These are phyloP conservation scores for Coilia nasus DNA, from an alignment of 2,797 vertebrate genomes.

Conservation along the genomic window DNA sequence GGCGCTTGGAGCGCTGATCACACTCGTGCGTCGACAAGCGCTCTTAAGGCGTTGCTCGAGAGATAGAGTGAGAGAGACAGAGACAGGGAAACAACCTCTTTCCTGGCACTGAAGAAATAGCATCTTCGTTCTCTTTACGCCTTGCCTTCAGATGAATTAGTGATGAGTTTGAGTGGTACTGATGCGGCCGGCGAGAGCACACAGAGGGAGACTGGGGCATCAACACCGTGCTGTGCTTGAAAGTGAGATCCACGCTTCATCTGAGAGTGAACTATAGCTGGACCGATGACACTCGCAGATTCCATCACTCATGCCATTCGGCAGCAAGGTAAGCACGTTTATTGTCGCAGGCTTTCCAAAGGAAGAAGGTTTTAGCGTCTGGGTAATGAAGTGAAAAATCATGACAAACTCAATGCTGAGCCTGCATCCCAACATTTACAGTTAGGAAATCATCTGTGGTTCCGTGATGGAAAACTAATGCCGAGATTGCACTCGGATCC, in stretches of 20 bases:
- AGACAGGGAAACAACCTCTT: background rate
- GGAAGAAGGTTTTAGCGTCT: background rate
- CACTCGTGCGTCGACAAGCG: conserved; percentile 40
- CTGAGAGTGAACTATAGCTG: conserved; percentile 35
- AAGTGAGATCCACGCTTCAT: conserved; percentile 52
- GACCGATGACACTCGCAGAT: conserved; percentile 46
- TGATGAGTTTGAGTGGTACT: conserved; percentile 75
- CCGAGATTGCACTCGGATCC: background rate
- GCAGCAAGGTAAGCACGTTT: conserved; percentile 45
- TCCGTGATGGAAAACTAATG: background rate
- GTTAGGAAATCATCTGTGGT: background rate
- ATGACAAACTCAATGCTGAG: background rate
- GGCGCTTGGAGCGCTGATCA: conserved; percentile 38
- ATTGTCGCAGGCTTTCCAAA: background rate
- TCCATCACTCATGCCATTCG: conserved; percentile 33
- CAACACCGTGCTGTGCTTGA: conserved; percentile 33
- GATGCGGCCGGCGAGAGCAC: conserved; percentile 31
- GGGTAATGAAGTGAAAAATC: background rate
- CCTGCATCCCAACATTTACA: background rate
- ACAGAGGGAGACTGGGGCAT: conserved; percentile 6
- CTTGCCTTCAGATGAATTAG: conserved; percentile 71
- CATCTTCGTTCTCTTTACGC: conserved; percentile 22
- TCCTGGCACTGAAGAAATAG: background rate
- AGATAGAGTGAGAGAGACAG: background rate
- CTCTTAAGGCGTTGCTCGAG: background rate